Evolutionary conservation across 64 coral and sea anemone genomes (phyloP).

Genomic region (Porites lutea): DNA sequence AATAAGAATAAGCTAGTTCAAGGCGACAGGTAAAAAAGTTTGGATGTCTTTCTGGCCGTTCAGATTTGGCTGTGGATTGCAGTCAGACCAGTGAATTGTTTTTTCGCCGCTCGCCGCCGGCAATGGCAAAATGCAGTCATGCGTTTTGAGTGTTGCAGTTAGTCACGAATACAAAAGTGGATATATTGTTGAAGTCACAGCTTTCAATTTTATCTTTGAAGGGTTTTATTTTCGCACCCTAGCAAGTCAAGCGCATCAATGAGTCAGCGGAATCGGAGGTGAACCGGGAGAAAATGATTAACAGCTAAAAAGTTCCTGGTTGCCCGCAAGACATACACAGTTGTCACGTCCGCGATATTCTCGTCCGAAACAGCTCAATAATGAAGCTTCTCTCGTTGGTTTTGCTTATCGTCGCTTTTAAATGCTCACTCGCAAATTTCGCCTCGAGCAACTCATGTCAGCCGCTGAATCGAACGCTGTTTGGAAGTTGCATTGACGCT

Average conservation of each 20-base stretch:
- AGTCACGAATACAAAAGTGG: neutral
- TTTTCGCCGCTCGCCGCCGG: too few relatives aligned
- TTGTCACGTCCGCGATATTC: neutral
- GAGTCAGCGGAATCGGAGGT: constrained; percentile 21
- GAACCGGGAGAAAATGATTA: neutral
- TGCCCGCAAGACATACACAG: neutral
- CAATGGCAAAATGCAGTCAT: neutral
- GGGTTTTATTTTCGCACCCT: neutral
- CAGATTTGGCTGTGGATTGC: too few relatives aligned
- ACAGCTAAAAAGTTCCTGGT: neutral
- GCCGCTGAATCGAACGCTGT: neutral
- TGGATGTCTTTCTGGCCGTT: too few relatives aligned
- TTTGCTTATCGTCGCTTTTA: neutral
- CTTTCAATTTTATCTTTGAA: neutral
- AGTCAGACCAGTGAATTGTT: too few relatives aligned
- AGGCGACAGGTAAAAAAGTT: too few relatives aligned
- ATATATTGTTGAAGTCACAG: neutral
- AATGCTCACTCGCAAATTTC: neutral
- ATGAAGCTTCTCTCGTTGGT: neutral
- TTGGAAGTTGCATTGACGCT: neutral
- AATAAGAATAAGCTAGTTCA: too few relatives aligned
- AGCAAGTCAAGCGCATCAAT: constrained; percentile 6
- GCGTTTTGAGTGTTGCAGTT: neutral
- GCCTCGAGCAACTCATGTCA: neutral
- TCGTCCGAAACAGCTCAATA: neutral